These are phyloP conservation scores for Drosophila sturtevanti DNA, from an alignment of 1,140 invertebrate species.

Conservation along the genomic window DNA sequence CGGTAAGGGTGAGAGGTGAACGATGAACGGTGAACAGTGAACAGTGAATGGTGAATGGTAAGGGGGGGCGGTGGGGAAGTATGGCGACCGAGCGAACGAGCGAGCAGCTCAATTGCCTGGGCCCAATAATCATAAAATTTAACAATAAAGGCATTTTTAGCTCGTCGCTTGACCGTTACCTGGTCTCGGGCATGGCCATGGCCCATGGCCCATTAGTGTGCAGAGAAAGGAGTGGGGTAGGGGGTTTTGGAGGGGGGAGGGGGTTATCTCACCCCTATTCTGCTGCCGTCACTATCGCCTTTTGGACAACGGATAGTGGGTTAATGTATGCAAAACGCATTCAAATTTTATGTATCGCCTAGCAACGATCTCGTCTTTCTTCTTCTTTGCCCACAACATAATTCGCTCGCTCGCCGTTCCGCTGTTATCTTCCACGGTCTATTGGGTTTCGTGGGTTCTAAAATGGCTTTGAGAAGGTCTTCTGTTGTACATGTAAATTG, in stretches of 20 bases:
- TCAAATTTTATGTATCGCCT: constrained; percentile 80
- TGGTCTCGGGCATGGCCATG: background rate
- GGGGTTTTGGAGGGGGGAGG: too few species aligned
- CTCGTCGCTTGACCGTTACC: constrained; percentile 63
- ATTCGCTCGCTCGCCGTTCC: constrained; percentile 51
- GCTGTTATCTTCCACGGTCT: constrained; percentile 70
- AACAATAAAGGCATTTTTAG: constrained; percentile 76
- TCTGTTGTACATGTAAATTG: constrained; percentile 74
- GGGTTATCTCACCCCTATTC: background rate
- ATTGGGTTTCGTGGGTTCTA: constrained; percentile 66
- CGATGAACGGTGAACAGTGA: too few species aligned
- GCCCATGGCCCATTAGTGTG: too few species aligned
- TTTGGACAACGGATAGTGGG: constrained; percentile 56
- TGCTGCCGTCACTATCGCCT: background rate
- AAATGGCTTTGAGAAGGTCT: constrained; percentile 50
- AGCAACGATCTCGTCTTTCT: constrained; percentile 61
- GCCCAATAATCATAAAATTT: constrained; percentile 81
- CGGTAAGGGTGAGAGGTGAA: too few species aligned
- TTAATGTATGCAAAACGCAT: constrained; percentile 81
- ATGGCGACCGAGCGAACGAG: constrained; percentile 40
- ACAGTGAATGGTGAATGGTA: too few species aligned
- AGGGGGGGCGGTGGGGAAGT: too few species aligned
- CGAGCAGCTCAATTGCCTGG: constrained; percentile 64
- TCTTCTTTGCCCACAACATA: constrained; percentile 59
- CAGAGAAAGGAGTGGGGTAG: too few species aligned